phyloP scores from a whole-genome alignment of 2,888 invertebrate species.

The Xestoiulus laeticollis region DNA sequence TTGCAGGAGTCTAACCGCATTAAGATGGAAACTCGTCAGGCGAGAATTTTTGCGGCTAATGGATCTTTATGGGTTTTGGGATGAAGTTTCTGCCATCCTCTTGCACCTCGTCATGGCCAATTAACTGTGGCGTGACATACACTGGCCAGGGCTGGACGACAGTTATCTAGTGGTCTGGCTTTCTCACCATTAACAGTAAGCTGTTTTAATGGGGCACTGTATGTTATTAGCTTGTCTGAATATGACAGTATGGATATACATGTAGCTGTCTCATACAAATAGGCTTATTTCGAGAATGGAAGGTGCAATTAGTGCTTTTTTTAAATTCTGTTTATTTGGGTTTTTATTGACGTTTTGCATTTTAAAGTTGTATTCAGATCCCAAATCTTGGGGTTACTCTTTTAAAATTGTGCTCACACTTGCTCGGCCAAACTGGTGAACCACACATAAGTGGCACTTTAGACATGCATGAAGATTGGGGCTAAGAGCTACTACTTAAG shows the following conservation, averaged over 20 bases:
- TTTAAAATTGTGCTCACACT: too few species aligned
- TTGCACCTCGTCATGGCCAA: constrained; percentile 23
- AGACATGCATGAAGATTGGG: too few species aligned
- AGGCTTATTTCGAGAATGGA: too few species aligned
- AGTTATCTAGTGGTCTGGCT: not conserved
- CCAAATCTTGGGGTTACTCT: too few species aligned
- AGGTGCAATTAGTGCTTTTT: too few species aligned
- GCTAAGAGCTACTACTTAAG: too few species aligned
- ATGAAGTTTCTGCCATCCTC: not conserved
- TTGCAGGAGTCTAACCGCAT: not conserved
- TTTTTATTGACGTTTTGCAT: too few species aligned
- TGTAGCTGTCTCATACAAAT: not conserved
- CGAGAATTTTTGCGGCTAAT: not conserved
- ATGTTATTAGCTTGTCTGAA: not conserved
- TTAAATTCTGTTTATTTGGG: too few species aligned
- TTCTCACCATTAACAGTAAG: not conserved
- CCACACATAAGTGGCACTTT: too few species aligned
- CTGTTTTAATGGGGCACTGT: not conserved
- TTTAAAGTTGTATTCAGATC: too few species aligned
- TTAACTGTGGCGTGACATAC: not conserved
- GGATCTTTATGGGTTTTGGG: not conserved
- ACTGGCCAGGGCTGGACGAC: not conserved
- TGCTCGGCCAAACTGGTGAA: too few species aligned
- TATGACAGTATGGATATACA: not conserved
- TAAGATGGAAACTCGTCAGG: not conserved